Evolutionary conservation across 1,140 invertebrate genomes (phyloP), one percentile per base, ranked within the genome.

Genomic region (Danaus plexippus): DNA sequence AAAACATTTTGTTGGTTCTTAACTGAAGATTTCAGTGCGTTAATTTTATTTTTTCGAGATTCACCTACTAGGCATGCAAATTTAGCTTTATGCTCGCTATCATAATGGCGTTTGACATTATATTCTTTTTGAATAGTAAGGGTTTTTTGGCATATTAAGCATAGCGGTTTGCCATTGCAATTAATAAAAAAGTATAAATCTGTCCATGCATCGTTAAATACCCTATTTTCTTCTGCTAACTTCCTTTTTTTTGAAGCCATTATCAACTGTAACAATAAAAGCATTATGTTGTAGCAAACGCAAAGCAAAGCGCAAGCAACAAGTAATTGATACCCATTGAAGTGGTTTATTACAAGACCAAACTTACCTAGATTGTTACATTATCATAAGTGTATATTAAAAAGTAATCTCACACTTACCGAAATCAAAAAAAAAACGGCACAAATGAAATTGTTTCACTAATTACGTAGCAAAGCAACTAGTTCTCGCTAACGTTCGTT

Each of bases 91-190:
- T 68, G 62, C 46, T 67, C 52, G 40, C 15, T 15, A 1, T 12
- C 40, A 11, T 52, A 43, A 1, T 52, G 50, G 50, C 40, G 7
- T 52, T 73, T 75, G 11, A 73, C 53, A 59, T 75, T 79, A 60
- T 69, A 73, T 69, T 76, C 66, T 60, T 78, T 73, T 59, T 69
- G 50, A 54, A 75, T 62, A 54, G 66, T 44, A 65, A 75, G 53
- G 51, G 43, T 68, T 58, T 69, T 74, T 63, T 66, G 65, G 54
- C 66, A 73, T 57, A 71, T 71, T 49, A 73, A 69, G 66, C 70
- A 73, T 54, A 57, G 44, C 56, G 61, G 55, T 62, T 57, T 63
- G 51, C 52, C 61, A 59, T 63, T 63, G 32, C 15, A 59, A 50
- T 59, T 48, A 48, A 59, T 56, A 59, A 59, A 64, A 70, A 62